Percentiles rank a stretch among this genome's conserved stretches.
Evolutionary conservation across 2,888 invertebrate genomes (phyloP).

Genomic region (Orthonychiurus folsomi): DNA sequence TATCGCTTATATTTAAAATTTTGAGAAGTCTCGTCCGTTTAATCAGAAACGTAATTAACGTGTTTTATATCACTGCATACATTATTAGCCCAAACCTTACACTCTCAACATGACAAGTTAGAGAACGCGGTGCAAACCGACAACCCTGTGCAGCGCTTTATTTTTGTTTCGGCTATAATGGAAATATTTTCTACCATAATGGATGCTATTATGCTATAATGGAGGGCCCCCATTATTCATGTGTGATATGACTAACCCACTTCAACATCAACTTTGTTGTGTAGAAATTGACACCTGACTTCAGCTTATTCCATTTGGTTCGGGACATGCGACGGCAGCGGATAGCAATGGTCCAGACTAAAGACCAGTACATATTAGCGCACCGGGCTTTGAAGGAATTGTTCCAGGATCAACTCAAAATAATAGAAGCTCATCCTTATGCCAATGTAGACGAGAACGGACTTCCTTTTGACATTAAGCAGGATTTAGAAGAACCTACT

Average conservation of each 20-base stretch:
- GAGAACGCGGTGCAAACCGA: too few relatives aligned
- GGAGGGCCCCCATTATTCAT: too few relatives aligned
- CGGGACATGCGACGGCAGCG: conserved; percentile 50
- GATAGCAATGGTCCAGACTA: conserved; percentile 50
- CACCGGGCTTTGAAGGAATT: conserved; percentile 50
- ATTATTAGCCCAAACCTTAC: too few relatives aligned
- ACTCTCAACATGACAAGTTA: too few relatives aligned
- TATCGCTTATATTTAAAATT: too few relatives aligned
- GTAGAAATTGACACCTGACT: conserved; percentile 47
- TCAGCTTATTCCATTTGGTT: conserved; percentile 49
- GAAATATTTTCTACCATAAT: too few relatives aligned
- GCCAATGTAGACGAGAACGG: conserved; percentile 48
- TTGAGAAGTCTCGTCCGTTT: too few relatives aligned
- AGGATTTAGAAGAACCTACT: conserved; percentile 40
- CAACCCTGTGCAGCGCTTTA: too few relatives aligned
- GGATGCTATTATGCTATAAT: too few relatives aligned
- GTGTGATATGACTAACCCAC: not conserved
- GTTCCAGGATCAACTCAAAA: conserved; percentile 49
- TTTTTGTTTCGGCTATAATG: too few relatives aligned
- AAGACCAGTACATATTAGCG: conserved; percentile 52
- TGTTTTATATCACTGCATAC: too few relatives aligned
- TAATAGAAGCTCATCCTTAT: conserved; percentile 51
- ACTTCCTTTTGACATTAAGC: conserved; percentile 42
- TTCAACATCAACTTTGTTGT: conserved; percentile 22
- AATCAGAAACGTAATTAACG: too few relatives aligned